A percentile compares a stretch with the other conserved stretches of the same genome.
Conservation (phyloP, 2,888 invertebrate species). For the Sthenelais limicola region DNA sequence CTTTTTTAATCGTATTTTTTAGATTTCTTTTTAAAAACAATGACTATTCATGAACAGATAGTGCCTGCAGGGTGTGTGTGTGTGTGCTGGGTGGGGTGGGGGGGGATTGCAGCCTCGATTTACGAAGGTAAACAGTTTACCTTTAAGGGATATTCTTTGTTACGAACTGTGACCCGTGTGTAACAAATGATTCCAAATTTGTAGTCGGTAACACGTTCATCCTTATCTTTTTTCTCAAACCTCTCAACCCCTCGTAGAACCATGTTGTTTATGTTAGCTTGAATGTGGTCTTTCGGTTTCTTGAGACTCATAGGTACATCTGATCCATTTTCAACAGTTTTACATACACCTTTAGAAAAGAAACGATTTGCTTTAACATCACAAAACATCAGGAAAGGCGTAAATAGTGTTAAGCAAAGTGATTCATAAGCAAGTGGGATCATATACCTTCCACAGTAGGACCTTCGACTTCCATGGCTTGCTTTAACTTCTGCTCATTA, state of each 20-base stretch:
- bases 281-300: conserved; percentile 15
- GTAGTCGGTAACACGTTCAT: conserved; percentile 50
- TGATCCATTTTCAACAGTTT: conserved; percentile 29
- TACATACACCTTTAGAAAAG: neutral
- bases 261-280: conserved; percentile 44
- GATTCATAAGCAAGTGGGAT: neutral
- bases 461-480: neutral
- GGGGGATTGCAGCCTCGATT: no score
- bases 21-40: no score
- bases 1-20: no score
- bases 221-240: conserved; percentile 40
- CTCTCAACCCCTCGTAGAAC: conserved; percentile 43
- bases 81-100: no score
- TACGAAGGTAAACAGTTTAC: no score
- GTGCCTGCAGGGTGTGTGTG: no score
- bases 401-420: no score
- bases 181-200: conserved; percentile 49
- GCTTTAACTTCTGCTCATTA: conserved; percentile 1
- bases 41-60: no score
- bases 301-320: conserved; percentile 7
- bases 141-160: conserved; percentile 40
- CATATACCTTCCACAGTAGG: neutral
- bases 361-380: neutral
- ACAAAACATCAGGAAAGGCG: neutral
- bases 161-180: conserved; percentile 40